phyloP scores from a whole-genome alignment of 2,113 vertebrate species.

The Hyaena hyaena region DNA sequence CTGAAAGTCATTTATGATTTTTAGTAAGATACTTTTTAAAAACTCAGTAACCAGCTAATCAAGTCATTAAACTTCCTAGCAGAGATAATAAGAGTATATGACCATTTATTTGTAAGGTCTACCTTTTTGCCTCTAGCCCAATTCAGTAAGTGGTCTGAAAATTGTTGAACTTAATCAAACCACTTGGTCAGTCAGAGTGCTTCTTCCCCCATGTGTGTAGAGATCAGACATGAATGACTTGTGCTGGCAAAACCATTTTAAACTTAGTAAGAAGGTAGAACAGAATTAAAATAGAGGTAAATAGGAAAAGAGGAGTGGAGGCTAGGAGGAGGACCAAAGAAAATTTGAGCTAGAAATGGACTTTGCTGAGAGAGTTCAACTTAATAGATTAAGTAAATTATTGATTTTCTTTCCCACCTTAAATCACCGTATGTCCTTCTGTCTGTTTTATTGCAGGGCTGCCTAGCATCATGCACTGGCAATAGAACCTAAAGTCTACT shows the following conservation, averaged over 20 bases:
- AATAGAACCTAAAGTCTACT: background rate
- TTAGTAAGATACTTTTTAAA: background rate
- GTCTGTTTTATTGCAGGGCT: background rate
- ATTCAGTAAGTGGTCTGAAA: background rate
- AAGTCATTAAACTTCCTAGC: background rate
- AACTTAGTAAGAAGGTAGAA: background rate
- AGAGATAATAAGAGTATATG: background rate
- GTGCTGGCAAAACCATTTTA: background rate
- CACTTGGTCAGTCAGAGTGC: background rate
- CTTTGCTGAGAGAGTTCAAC: background rate
- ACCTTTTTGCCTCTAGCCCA: background rate
- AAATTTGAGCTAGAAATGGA: background rate
- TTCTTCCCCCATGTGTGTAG: background rate
- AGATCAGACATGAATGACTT: conserved; percentile 9
- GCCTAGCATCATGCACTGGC: background rate
- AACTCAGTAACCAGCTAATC: background rate
- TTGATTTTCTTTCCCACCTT: background rate
- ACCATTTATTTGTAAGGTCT: background rate
- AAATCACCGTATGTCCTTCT: background rate
- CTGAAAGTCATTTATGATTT: background rate
- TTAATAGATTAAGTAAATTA: background rate
- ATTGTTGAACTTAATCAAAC: conserved; percentile 8
- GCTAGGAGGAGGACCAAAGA: background rate
- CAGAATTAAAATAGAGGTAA: conserved; percentile 25
- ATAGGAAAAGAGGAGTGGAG: background rate